phyloP scores from a whole-genome alignment of 2,113 vertebrate species.

The Tetrao urogallus region DNA sequence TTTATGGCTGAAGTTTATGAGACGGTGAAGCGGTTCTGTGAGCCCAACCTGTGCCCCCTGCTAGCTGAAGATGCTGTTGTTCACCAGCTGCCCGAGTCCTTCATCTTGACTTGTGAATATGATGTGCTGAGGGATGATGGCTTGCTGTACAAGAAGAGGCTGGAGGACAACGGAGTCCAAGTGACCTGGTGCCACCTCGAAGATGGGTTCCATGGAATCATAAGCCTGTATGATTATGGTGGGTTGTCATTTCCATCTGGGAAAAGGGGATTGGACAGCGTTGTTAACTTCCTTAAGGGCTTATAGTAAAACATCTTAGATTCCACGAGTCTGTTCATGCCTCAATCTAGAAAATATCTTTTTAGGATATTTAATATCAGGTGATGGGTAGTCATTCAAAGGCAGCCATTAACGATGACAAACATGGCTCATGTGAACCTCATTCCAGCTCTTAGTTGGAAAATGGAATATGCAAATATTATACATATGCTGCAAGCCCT shows the following conservation, averaged over 20 bases:
- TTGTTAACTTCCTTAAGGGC: slow-evolving; percentile 79
- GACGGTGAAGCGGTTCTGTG: slow-evolving; percentile 58
- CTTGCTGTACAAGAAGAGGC: slow-evolving; percentile 82
- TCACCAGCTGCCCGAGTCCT: slow-evolving; percentile 75
- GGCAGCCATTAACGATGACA: background rate
- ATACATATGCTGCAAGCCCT: slow-evolving; percentile 57
- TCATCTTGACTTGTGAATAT: slow-evolving; percentile 86
- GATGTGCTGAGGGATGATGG: slow-evolving; percentile 84
- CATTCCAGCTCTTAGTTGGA: slow-evolving; percentile 48
- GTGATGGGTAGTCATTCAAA: background rate
- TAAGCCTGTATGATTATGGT: slow-evolving; percentile 72
- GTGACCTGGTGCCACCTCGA: slow-evolving; percentile 83
- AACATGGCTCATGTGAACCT: slow-evolving; percentile 9
- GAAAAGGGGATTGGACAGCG: slow-evolving; percentile 65
- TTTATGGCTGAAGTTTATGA: slow-evolving; percentile 78
- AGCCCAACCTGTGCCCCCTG: slow-evolving; percentile 77
- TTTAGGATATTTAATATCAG: slow-evolving; percentile 54
- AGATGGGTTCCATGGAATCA: slow-evolving; percentile 84
- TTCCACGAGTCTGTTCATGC: slow-evolving; percentile 49
- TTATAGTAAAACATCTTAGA: slow-evolving; percentile 41
- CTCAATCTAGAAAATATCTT: slow-evolving; percentile 43
- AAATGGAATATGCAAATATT: slow-evolving; percentile 35
- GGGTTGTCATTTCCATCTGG: slow-evolving; percentile 79
- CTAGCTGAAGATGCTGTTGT: slow-evolving; percentile 77
- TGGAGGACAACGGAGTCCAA: slow-evolving; percentile 79